Base-by-base conservation (phyloP, 2,888 invertebrate species). In the Drosophila sordidapex region DNA sequence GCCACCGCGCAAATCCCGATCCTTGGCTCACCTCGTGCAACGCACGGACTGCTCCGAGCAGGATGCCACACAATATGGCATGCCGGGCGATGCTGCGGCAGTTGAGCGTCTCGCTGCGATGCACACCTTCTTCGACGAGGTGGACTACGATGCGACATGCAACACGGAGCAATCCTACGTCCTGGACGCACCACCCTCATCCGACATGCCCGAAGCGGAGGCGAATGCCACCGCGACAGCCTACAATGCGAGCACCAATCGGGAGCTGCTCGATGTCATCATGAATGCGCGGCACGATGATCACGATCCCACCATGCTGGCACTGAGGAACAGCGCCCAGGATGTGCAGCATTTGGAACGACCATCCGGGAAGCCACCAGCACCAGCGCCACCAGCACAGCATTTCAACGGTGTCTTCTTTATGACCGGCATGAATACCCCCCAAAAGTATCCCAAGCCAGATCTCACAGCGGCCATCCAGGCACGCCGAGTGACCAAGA, bases 1-100 rank as follows among this genome's bases (percentile, higher is more conserved):
- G 91, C 97, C 97, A 54, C 97, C 97, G 0, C 94, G 97, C 78
- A 95, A 96, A 91, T 94, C 96, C 0, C 95, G 96, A 66, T 96
- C 96, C 63, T 92, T 96, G 59, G 94, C 96, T 5, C 96, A 96
- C 92, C 93, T 96, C 56, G 95, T 95, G 84, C 94, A 95, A 52
- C 96, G 96, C 46, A 90, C 90, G 0, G 93, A 91, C 29, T 93
- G 91, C 52, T 92, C 92, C 0, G 93, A 93, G 33, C 70, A 92
- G 35, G 93, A 93, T 68, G 92, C 92, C 46, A 92, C 93, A 2
- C 93, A 93, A 54, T 93, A 92, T 48, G 93, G 93, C 11, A 79
- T 93, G 82, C 90, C 92, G 8, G 89, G 81, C 6, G 81, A 81
- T 35, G 52, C 77, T 1, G 78, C 77, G 15, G 79, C 83, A 8